A percentile compares a stretch with the other conserved stretches of the same genome.
phyloP scores from a whole-genome alignment of 1,140 invertebrate species.

The Polypedilum pembai region DNA sequence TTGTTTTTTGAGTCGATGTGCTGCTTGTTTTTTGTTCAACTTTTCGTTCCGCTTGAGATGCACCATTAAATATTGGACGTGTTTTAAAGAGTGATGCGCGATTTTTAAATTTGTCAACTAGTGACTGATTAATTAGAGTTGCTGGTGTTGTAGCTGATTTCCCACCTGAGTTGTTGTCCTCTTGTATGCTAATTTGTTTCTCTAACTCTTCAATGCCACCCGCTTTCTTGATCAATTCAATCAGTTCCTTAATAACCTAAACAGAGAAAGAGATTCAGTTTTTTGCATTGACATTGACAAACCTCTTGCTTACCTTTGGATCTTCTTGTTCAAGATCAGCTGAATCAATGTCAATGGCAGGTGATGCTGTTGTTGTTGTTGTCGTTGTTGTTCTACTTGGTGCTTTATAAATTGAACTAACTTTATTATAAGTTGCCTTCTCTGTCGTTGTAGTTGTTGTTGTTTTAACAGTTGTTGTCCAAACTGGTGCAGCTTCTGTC shows the following conservation, averaged over 20 bases:
- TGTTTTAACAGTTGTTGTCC: constrained; percentile 45
- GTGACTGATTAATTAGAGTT: constrained; percentile 58
- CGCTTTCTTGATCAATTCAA: constrained; percentile 76
- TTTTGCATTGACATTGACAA: not conserved
- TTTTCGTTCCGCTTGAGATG: constrained; percentile 30
- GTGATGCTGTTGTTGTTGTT: constrained; percentile 46
- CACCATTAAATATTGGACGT: constrained; percentile 35
- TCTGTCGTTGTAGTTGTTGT: constrained; percentile 46
- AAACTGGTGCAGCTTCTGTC: constrained; percentile 32
- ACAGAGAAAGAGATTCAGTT: not conserved
- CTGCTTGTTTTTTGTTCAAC: constrained; percentile 31
- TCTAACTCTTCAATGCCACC: constrained; percentile 74
- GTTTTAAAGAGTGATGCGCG: constrained; percentile 39
- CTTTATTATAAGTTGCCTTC: constrained; percentile 35
- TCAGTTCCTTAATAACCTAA: constrained; percentile 64
- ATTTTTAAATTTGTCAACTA: constrained; percentile 63
- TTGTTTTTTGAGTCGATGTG: not conserved
- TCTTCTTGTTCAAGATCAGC: constrained; percentile 57
- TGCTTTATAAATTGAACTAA: constrained; percentile 44
- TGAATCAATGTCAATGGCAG: constrained; percentile 36
- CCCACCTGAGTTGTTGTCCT: constrained; percentile 24
- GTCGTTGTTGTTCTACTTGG: constrained; percentile 47
- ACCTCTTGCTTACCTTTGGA: constrained; percentile 51
- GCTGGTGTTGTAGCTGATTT: constrained; percentile 46
- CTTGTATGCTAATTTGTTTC: constrained; percentile 53